Percentiles rank a stretch among this genome's conserved stretches.
Evolutionary conservation across 2,888 invertebrate genomes (phyloP).

Genomic region (Cheilosia vernalis): DNA sequence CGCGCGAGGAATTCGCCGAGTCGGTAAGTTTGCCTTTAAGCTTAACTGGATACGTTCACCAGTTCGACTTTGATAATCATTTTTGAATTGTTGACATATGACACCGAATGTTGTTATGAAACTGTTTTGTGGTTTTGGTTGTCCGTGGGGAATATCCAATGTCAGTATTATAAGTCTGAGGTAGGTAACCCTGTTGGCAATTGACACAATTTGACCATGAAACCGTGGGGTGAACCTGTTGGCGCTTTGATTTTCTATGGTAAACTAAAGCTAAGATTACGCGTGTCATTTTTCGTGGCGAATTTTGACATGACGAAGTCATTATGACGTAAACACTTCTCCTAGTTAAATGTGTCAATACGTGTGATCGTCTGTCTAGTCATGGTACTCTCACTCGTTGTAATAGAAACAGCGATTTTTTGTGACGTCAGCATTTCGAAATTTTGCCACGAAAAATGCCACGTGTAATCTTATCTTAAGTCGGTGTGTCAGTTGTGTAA

Average conservation of each 20-base stretch:
- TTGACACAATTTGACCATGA: slow-evolving; percentile 19
- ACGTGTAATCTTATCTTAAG: no score
- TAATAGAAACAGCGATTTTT: no score
- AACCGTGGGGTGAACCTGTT: background rate
- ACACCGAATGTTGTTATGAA: slow-evolving; percentile 7
- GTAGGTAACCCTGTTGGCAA: background rate
- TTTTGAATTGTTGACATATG: slow-evolving; percentile 1
- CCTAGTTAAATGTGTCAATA: no score
- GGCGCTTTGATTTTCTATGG: no score
- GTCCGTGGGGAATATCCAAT: background rate
- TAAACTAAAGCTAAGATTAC: background rate
- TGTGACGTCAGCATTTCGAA: no score
- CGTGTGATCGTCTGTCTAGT: no score
- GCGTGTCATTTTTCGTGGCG: no score
- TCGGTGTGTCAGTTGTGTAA: background rate
- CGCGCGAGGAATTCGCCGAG: slow-evolving; percentile 82
- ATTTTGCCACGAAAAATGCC: no score
- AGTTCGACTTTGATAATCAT: background rate
- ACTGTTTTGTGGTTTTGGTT: background rate
- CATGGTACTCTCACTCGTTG: no score
- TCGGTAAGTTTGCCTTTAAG: slow-evolving; percentile 78
- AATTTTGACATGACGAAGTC: no score
- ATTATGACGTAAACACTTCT: no score
- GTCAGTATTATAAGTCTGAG: slow-evolving; percentile 10
- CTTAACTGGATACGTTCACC: background rate